phyloP scores from a whole-genome alignment of 1,140 invertebrate species.

The Caerostris darwini region DNA sequence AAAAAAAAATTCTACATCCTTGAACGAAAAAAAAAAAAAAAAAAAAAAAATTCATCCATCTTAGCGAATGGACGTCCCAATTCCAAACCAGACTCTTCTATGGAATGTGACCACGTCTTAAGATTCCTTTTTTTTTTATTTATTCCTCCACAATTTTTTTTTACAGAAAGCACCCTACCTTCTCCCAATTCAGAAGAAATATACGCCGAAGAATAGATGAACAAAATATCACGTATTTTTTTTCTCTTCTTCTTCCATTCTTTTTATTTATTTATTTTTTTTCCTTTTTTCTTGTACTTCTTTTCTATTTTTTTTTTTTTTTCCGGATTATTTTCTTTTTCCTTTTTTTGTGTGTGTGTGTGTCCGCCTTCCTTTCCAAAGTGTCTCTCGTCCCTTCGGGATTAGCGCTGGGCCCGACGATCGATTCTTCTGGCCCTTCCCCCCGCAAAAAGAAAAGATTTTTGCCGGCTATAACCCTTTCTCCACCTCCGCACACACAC shows the following conservation, averaged over 20 bases:
- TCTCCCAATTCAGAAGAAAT: conserved; percentile 5
- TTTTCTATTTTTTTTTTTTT: neutral
- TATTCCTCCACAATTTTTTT: neutral
- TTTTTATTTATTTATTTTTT: neutral
- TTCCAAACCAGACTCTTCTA: conserved; percentile 44
- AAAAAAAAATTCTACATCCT: neutral
- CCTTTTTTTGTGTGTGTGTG: neutral
- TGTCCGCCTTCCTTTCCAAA: neutral
- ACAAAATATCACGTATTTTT: conserved; percentile 68
- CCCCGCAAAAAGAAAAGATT: conserved; percentile 62
- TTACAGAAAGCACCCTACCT: neutral
- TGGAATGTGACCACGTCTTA: conserved; percentile 55
- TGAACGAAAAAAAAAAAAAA: neutral
- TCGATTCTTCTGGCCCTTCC: neutral
- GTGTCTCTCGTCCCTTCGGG: conserved; percentile 49
- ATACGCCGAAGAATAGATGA: conserved; percentile 63
- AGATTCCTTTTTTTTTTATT: neutral
- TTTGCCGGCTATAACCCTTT: conserved; percentile 37
- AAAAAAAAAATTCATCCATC: neutral
- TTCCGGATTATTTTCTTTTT: neutral
- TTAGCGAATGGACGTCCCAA: conserved; percentile 32
- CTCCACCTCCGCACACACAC: neutral
- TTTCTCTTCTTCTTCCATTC: neutral
- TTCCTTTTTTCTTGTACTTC: neutral
- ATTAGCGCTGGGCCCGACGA: conserved; percentile 33